Evolutionary conservation across 2,113 vertebrate genomes (phyloP).

Genomic region (Clarias batrachus): DNA sequence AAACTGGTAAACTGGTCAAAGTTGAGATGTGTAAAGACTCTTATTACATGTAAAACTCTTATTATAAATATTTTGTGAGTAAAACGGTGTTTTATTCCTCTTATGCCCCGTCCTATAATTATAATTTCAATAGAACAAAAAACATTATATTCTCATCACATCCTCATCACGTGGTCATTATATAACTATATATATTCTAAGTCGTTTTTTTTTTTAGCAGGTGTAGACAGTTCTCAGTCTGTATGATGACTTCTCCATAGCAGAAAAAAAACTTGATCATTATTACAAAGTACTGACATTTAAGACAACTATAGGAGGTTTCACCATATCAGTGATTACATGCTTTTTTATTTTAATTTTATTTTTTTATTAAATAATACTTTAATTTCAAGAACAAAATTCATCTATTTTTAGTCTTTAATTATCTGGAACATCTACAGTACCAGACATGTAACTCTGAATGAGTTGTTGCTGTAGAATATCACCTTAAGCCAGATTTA

Average conservation of each 20-base stretch:
- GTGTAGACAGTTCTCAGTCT: background rate
- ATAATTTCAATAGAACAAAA: background rate
- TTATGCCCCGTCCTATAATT: background rate
- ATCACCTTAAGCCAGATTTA: too few species aligned
- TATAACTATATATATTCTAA: too few species aligned
- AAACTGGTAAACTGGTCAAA: background rate
- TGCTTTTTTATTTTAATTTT: background rate
- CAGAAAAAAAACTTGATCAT: background rate
- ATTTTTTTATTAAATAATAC: background rate
- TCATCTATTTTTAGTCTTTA: background rate
- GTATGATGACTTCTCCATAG: background rate
- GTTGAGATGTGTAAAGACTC: background rate
- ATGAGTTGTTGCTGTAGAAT: background rate
- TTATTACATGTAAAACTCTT: background rate
- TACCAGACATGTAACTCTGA: background rate
- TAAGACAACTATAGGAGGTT: background rate
- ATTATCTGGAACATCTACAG: background rate
- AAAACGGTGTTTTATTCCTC: constrained; percentile 1
- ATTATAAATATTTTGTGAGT: background rate
- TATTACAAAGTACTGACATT: background rate
- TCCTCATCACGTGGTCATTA: too few species aligned
- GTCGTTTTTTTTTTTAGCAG: background rate
- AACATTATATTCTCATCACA: background rate
- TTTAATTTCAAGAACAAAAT: background rate
- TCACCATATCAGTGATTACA: background rate